Conservation (phyloP, 2,797 vertebrate genomes). For the Malacoctenus gilli region DNA sequence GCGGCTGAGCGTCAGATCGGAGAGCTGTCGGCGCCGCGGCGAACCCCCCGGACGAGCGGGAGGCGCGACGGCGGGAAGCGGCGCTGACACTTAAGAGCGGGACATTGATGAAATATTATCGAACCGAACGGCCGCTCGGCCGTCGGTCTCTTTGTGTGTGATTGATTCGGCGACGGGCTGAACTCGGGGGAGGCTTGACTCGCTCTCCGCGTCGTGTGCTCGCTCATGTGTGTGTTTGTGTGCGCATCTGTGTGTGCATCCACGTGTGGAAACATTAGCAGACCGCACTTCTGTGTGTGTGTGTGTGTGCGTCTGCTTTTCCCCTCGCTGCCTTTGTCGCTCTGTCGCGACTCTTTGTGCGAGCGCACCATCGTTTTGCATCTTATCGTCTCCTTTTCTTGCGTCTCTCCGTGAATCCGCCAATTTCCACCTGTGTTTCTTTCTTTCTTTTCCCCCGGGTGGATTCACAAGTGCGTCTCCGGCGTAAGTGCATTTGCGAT, state of each 20-base stretch:
- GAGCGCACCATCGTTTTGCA: conserved; percentile 26
- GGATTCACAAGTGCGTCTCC: conserved; percentile 62
- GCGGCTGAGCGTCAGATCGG: conserved; percentile 28
- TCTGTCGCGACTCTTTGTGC: conserved; percentile 61
- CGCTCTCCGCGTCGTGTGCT: conserved; percentile 42
- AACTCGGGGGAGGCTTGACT: conserved; percentile 35
- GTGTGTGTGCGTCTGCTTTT: conserved; percentile 34
- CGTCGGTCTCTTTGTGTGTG: conserved; percentile 67
- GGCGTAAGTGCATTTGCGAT: conserved; percentile 51
- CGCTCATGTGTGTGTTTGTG: conserved; percentile 31
- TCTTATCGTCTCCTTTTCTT: conserved; percentile 32
- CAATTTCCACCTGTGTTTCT: conserved; percentile 67
- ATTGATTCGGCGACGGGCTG: conserved; percentile 59
- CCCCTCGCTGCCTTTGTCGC: conserved; percentile 27
- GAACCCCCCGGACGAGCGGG: conserved; percentile 32
- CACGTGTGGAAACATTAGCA: conserved; percentile 50
- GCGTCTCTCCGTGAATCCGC: conserved; percentile 30
- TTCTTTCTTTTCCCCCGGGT: conserved; percentile 25
- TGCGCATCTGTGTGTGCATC: conserved; percentile 46
- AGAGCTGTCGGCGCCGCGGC: conserved; percentile 45
- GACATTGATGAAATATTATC: conserved; percentile 75
- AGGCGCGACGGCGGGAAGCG: conserved; percentile 44
- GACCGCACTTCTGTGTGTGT: conserved; percentile 26
- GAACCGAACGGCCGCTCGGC: conserved; percentile 54
- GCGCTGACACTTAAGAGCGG: conserved; percentile 59